Base-by-base conservation (phyloP, 1,140 invertebrate genomes). In the Yoshiicerus persimilis region DNA sequence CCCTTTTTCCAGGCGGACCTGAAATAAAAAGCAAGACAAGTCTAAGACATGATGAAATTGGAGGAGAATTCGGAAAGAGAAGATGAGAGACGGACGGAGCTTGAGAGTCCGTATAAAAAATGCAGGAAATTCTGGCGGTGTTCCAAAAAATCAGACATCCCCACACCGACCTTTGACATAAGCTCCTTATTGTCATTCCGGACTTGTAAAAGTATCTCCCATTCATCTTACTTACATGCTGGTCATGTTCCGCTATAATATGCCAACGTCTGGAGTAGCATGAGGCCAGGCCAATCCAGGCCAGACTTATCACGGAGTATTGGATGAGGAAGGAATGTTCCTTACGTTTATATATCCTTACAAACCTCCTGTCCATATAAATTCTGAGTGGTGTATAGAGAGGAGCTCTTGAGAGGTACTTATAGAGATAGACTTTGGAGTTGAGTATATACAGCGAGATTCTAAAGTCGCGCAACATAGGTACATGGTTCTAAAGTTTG, bases 1-100 rank as follows among this genome's bases (percentile, higher is more conserved):
- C 97, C 91, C 96, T 93, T 92, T 97, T 97, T 87, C 97, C 97
- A 20, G 95, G 94, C 30, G 95, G 95, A 47, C 96, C 96, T 47
- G 95, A 94, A 47, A 95, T n/a, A n/a, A 84, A 13, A 84, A 10
- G 39, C 39, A 84, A 47, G 38, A 95, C 20, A 84, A 47, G 27
- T 30, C 64, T n/a, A 66, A 66, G 64, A 30, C 64, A 66, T 27
- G 64, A 66, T 30, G 23, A 30, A 66, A 66, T 30, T 66, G 27
- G 27, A 30, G 56, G 25, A 64, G 62, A 64, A 10, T 30, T 6
- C 27, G 25, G 30, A 27, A 70, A 30, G 64, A 36, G 20, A 38
- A 80, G 75, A 80, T 80, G 75, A 36, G 75, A 36, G 30, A n/a
- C 16, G 20, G 75, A 80, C 75, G 75, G 75, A 32, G 70, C 9